These are phyloP conservation scores for Seira ritae DNA, from an alignment of 2,888 invertebrate genomes.

Conservation along the genomic window DNA sequence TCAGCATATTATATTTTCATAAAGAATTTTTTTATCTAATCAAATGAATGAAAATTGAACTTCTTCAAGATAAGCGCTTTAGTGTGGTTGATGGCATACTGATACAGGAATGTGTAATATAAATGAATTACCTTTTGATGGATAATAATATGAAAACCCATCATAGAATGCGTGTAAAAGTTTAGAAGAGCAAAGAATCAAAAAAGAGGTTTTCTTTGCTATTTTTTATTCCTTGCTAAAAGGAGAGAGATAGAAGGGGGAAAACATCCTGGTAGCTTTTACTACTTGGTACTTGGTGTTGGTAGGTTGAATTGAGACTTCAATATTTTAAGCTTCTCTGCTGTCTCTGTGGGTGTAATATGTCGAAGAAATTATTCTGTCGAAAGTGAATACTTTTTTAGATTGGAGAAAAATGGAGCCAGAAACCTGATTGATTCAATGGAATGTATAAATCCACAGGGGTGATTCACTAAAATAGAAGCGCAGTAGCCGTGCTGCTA, in stretches of 20 bases:
- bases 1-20: neutral
- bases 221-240: slow-evolving; percentile 17
- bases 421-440: neutral
- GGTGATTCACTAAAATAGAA: slow-evolving; percentile 6
- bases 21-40: no score
- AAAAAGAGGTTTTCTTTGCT: slow-evolving; percentile 5
- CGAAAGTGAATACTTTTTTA: no score
- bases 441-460: slow-evolving; percentile 2
- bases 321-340: neutral
- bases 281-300: no score
- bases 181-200: no score
- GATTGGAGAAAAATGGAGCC: slow-evolving; percentile 1
- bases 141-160: no score
- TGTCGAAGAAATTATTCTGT: no score
- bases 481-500: neutral
- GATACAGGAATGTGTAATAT: no score
- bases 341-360: no score
- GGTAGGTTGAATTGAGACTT: slow-evolving; percentile 35
- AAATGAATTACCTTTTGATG: no score
- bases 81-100: no score
- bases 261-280: neutral
- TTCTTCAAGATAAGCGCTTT: no score
- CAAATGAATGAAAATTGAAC: slow-evolving; percentile 19
- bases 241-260: neutral
- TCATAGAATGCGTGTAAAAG: no score